Evolutionary conservation across 2,113 vertebrate genomes (phyloP).

Genomic region (Callocephalon fimbriatum): DNA sequence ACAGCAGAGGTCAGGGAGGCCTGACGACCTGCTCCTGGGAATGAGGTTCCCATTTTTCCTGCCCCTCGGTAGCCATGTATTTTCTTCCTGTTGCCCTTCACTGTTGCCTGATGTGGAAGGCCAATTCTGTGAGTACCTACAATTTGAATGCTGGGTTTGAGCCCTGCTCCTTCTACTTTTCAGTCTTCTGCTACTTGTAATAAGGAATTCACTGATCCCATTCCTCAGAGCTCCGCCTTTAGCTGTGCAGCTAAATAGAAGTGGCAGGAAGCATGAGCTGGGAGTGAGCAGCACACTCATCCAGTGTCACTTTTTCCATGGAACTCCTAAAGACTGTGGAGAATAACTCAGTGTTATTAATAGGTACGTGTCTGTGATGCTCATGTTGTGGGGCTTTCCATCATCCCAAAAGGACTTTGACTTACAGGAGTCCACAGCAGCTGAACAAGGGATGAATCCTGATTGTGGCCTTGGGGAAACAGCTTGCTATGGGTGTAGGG

Average conservation of each 20-base stretch:
- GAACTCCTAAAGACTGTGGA: not conserved
- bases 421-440: not conserved
- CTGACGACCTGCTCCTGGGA: not conserved
- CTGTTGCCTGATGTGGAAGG: not conserved
- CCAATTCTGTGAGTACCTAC: not conserved
- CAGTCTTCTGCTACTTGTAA: not conserved
- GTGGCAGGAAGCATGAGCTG: not conserved
- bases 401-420: not conserved
- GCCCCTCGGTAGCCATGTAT: not conserved
- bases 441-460: not conserved
- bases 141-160: not conserved
- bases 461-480: not conserved
- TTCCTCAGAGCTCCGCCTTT: not conserved
- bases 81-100: not conserved
- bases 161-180: not conserved
- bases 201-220: not conserved
- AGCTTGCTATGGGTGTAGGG: not conserved
- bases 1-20: not conserved
- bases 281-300: not conserved
- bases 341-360: not conserved
- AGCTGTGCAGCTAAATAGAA: not conserved
- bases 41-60: not conserved
- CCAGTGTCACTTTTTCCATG: not conserved
- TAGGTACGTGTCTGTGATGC: rapidly evolving
- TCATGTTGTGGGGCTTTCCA: rapidly evolving